Percentiles rank a stretch among this genome's conserved stretches.
Evolutionary conservation across 2,888 invertebrate species (phyloP).

Genomic region (Caenorhabditis doughertyi): DNA sequence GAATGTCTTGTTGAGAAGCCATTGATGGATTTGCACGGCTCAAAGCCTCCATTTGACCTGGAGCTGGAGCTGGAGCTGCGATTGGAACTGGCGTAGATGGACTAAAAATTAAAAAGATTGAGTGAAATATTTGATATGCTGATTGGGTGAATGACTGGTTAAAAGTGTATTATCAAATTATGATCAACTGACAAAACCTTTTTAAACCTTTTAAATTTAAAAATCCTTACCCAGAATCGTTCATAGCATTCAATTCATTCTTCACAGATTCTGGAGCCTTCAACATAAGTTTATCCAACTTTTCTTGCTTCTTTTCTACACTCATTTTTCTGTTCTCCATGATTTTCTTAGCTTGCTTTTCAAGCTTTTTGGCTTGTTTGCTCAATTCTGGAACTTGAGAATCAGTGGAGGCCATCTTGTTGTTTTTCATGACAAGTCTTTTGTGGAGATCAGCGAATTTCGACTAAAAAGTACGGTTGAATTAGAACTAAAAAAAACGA

Average conservation of each 20-base stretch:
- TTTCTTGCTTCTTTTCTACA: slow-evolving; percentile 57
- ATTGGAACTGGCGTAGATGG: neutral
- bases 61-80: slow-evolving; percentile 17
- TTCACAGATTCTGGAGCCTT: slow-evolving; percentile 61
- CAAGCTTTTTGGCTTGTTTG: slow-evolving; percentile 47
- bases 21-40: slow-evolving; percentile 30
- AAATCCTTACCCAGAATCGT: slow-evolving; percentile 40
- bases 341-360: slow-evolving; percentile 50
- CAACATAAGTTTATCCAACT: slow-evolving; percentile 53
- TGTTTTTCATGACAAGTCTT: slow-evolving; percentile 57
- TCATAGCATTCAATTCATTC: slow-evolving; percentile 48
- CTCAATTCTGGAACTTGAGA: slow-evolving; percentile 34
- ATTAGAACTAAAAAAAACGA: neutral
- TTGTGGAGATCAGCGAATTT: slow-evolving; percentile 64
- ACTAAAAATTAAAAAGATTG: neutral
- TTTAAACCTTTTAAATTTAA: too few relatives aligned
- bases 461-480: slow-evolving; percentile 56
- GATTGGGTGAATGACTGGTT: too few relatives aligned
- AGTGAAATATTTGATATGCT: neutral
- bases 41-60: slow-evolving; percentile 19
- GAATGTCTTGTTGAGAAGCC: slow-evolving; percentile 31
- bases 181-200: neutral
- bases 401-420: slow-evolving; percentile 31
- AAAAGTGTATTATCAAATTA: neutral
- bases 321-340: slow-evolving; percentile 58